phyloP scores from a whole-genome alignment of 2,888 invertebrate genomes.

The Tiphia femorata region DNA sequence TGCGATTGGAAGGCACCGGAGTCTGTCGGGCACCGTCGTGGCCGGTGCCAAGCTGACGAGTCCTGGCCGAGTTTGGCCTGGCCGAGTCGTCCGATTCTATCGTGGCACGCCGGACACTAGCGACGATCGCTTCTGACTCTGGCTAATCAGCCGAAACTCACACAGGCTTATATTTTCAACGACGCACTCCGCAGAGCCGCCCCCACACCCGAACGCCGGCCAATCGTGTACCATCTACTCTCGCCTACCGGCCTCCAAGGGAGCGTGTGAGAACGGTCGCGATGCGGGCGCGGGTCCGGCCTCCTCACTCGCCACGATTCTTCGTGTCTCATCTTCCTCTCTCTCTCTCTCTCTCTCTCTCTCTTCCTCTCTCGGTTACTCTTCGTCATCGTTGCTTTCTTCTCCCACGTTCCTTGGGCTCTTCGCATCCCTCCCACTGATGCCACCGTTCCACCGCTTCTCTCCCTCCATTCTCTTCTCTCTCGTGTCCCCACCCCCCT shows the following conservation, averaged over 20 bases:
- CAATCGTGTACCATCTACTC: constrained; percentile 54
- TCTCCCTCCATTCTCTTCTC: background rate
- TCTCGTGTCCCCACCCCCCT: background rate
- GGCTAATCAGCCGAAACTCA: constrained; percentile 63
- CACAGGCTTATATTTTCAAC: constrained; percentile 67
- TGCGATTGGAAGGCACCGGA: too few species aligned
- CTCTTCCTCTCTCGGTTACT: background rate
- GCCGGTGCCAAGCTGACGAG: too few species aligned
- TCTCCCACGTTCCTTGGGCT: background rate
- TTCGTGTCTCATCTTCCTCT: constrained; percentile 4
- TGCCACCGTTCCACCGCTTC: background rate
- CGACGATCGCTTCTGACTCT: constrained; percentile 59
- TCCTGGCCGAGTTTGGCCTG: too few species aligned
- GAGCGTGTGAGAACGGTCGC: constrained; percentile 30
- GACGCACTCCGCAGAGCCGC: constrained; percentile 51
- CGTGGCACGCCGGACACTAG: constrained; percentile 37
- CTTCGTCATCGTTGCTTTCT: background rate
- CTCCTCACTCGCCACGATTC: constrained; percentile 18
- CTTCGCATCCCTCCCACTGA: constrained; percentile 4
- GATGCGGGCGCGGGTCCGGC: constrained; percentile 55
- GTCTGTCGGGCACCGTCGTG: too few species aligned
- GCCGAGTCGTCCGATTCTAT: constrained; percentile 23
- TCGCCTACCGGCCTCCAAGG: constrained; percentile 9
- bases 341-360: background rate
- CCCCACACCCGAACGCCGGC: constrained; percentile 57